Evolutionary conservation across 2,113 vertebrate species (phyloP), one percentile per base, ranked within the genome.

Genomic region (Aphelocoma coerulescens): DNA sequence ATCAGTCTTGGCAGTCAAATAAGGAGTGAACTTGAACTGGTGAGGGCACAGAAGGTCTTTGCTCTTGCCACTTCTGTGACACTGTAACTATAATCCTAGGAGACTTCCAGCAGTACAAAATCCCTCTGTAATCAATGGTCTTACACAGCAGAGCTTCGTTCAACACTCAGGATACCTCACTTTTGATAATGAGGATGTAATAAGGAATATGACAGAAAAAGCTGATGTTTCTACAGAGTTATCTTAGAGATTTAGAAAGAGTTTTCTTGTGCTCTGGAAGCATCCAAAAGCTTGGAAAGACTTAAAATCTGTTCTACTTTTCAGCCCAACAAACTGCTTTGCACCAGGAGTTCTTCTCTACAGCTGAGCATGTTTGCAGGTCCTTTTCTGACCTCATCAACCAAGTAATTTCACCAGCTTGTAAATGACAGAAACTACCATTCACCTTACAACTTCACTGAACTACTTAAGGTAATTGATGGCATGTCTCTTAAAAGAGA

Each of bases 321-420:
- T 55, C 97, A 99, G 99, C 77, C n/a, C 88, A 77, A 10, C 55
- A 75, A 19, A 95, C 95, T 89, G 32, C 78, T 39, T 65, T 95
- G 52, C 93, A 92, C 84, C 69, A 89, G 43, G 95, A 97, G 30
- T 96, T 99, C 39, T 94, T 99, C 35, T 68, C 76, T 59, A 91
- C 97, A 84, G 98, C 98, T 43, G 97, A 97, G 35, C 77, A 15
- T 35, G 95, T 99, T 43, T 97, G 94, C 89, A 96, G 91, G 39
- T 97, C 96, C 2, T 97, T 99, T 73, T 98, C 96, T 78, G 88
- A 96, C 26, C 96, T 99, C 46, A 97, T 99, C 78, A 96, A 92
- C 13, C 88, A 97, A 52, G 48, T 98, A 85, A 96, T 93, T 76
- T 94, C 91, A 84, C 93, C 96, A 77, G 66, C 41, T 85, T 88